These are phyloP conservation scores for Nipponacmea schrenckii DNA, from an alignment of 2,888 invertebrate species.

Conservation along the genomic window DNA sequence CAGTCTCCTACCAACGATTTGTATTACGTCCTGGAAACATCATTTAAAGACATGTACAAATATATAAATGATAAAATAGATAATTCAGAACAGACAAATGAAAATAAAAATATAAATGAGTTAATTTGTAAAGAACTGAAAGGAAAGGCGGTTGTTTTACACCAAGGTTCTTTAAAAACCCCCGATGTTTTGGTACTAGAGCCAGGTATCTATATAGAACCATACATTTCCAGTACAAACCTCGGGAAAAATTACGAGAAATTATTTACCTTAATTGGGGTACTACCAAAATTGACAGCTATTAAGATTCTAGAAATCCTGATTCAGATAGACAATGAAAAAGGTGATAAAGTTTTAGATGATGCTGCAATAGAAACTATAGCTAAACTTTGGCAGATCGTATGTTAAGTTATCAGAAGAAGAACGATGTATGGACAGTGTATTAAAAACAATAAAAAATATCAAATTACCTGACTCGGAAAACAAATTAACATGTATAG, in stretches of 20 bases:
- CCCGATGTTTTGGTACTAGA: background rate
- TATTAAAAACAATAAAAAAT: too few relatives aligned
- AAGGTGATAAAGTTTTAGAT: background rate
- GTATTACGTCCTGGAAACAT: background rate
- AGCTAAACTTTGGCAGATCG: too few relatives aligned
- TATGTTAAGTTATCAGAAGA: too few relatives aligned
- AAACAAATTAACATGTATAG: constrained; percentile 14
- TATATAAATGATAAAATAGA: background rate
- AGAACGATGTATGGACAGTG: too few relatives aligned
- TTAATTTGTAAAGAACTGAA: background rate
- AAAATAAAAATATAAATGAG: background rate
- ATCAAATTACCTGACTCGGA: constrained; percentile 20
- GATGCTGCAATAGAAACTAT: background rate
- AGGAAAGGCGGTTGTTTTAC: background rate
- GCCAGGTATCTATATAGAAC: too few relatives aligned
- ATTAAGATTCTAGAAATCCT: background rate
- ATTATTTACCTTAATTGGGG: background rate
- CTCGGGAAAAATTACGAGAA: too few relatives aligned
- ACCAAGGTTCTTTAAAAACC: background rate
- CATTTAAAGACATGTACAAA: background rate
- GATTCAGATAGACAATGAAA: background rate
- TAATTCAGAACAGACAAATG: background rate
- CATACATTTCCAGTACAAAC: too few relatives aligned
- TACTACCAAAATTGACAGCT: background rate
- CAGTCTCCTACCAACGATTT: background rate